Conservation (phyloP, 2,113 vertebrate species). For the Leptosomus discolor region DNA sequence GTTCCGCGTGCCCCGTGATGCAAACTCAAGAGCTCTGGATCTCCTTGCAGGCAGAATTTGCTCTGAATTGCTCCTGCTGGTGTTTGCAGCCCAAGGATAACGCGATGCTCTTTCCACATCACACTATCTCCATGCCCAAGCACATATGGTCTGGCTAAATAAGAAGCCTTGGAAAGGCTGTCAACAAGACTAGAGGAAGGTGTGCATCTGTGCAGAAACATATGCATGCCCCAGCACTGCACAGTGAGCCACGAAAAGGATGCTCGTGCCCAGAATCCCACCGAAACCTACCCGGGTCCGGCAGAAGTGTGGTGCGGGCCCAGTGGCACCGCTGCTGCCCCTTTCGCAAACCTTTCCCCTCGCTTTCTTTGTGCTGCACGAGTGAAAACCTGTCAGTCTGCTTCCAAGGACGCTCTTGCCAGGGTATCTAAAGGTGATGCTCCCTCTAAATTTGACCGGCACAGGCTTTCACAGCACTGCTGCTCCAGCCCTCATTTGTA, state of each 20-base stretch:
- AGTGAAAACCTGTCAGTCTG: not conserved
- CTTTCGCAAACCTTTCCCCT: not conserved
- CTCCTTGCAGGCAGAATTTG: not conserved
- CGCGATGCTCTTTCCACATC: slow-evolving; percentile 50
- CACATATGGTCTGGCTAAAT: slow-evolving; percentile 53
- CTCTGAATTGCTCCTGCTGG: not conserved
- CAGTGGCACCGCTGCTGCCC: not conserved
- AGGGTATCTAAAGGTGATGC: not conserved
- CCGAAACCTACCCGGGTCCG: not conserved
- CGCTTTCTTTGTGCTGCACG: not conserved
- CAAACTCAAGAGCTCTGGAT: not conserved
- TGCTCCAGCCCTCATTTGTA: not conserved
- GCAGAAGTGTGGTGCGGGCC: not conserved
- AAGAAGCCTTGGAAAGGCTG: slow-evolving; percentile 57
- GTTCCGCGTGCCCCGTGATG: fast-evolving
- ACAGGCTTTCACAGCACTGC: not conserved
- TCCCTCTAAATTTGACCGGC: not conserved
- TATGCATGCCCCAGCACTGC: not conserved
- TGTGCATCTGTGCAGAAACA: slow-evolving; percentile 49
- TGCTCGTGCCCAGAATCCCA: not conserved
- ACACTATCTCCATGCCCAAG: slow-evolving; percentile 23
- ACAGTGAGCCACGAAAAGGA: not conserved
- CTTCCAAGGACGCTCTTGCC: not conserved
- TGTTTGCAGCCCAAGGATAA: slow-evolving; percentile 47
- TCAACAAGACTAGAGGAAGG: slow-evolving; percentile 49